Percentiles rank a stretch among this genome's conserved stretches.
These are phyloP conservation scores for Adineta ricciae DNA, from an alignment of 2,888 invertebrate species.

Conservation along the genomic window DNA sequence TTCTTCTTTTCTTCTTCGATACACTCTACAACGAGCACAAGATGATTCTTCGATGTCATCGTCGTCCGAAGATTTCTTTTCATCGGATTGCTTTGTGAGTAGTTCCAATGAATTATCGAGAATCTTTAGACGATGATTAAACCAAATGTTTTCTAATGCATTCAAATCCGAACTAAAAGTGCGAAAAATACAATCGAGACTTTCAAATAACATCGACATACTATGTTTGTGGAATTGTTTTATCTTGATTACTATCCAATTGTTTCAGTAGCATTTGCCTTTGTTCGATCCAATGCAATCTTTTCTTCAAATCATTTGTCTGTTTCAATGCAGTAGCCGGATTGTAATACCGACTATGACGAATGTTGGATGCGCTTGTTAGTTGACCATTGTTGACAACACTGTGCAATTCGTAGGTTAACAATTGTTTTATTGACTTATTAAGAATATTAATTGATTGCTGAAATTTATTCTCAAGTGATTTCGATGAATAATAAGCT, in stretches of 20 bases:
- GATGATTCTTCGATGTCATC: background rate
- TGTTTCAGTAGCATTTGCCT: background rate
- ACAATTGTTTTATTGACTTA: background rate
- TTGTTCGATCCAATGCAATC: constrained; percentile 2
- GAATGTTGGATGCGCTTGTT: background rate
- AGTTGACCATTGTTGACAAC: background rate
- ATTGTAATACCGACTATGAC: background rate
- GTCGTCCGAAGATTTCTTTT: background rate
- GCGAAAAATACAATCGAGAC: background rate
- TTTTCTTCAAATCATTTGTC: background rate
- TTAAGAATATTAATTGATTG: constrained; percentile 12
- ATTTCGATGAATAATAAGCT: background rate
- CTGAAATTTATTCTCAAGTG: background rate
- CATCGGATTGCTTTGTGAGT: background rate
- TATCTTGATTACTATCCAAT: background rate
- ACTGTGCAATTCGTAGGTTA: background rate
- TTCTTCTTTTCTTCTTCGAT: background rate
- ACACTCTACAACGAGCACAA: constrained; percentile 9
- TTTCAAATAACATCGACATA: no score
- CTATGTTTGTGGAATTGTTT: background rate
- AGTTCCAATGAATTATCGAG: background rate
- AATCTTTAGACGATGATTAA: background rate
- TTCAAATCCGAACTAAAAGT: background rate
- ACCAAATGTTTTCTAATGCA: background rate
- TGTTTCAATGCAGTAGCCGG: background rate